Percentiles rank a stretch among this genome's conserved stretches.
Evolutionary conservation across 2,113 vertebrate genomes (phyloP).

Genomic region (Mola mola): DNA sequence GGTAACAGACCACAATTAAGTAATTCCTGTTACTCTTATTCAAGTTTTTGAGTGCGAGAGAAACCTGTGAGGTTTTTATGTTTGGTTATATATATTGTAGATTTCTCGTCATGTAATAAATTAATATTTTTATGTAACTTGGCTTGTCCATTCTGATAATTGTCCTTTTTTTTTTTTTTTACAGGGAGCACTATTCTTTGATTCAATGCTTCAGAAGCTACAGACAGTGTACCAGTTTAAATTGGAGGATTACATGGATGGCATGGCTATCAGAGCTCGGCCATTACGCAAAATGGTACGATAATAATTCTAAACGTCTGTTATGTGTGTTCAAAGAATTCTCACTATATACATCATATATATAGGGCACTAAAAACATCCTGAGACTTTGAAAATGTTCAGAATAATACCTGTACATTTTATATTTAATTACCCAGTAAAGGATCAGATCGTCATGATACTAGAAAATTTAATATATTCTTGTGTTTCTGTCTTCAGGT

Average conservation of each 20-base stretch:
- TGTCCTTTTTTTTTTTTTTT: constrained; percentile 26
- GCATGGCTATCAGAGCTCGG: constrained; percentile 93
- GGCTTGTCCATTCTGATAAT: not conserved
- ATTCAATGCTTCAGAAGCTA: constrained; percentile 92
- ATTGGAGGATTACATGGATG: constrained; percentile 96
- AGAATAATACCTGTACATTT: not conserved
- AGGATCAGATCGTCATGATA: not conserved
- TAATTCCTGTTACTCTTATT: not conserved
- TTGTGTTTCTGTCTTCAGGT: constrained; percentile 81
- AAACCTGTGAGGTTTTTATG: not conserved
- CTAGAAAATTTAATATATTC: not conserved
- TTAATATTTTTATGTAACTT: not conserved
- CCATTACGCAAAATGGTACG: constrained; percentile 92
- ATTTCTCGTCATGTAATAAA: not conserved
- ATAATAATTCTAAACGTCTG: too few species aligned
- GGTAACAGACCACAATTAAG: too few species aligned
- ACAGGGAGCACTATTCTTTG: constrained; percentile 95
- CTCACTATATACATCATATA: not conserved
- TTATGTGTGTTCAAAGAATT: not conserved
- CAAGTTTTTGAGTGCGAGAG: not conserved
- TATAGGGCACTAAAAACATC: not conserved
- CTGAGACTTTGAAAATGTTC: not conserved
- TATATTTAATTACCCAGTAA: not conserved
- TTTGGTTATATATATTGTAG: not conserved
- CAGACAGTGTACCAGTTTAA: constrained; percentile 95